Percentiles rank a stretch among this genome's conserved stretches.
Conservation (phyloP, 2,113 vertebrate genomes). For the Pseudopipra pipra region DNA sequence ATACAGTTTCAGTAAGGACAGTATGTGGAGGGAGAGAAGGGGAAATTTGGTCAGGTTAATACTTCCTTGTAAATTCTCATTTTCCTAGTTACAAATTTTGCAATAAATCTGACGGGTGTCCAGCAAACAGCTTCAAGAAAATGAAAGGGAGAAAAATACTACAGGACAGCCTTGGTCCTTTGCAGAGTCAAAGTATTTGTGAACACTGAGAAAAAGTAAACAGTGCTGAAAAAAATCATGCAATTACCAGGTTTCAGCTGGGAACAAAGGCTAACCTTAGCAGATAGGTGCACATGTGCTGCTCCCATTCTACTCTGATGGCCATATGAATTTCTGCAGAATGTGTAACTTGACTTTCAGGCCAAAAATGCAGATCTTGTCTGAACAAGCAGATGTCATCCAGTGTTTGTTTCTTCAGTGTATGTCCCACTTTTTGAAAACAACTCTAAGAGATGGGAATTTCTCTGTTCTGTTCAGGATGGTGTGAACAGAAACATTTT, state of each 20-base stretch:
- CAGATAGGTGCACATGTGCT: not conserved
- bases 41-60: not conserved
- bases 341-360: not conserved
- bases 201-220: not conserved
- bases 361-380: not conserved
- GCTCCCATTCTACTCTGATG: not conserved
- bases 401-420: not conserved
- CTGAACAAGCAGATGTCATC: not conserved
- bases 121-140: not conserved
- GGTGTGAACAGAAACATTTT: not conserved
- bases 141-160: not conserved
- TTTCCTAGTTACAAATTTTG: not conserved
- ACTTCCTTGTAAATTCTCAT: not conserved
- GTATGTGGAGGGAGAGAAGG: not conserved
- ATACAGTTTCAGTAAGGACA: not conserved
- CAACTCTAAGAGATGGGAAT: not conserved
- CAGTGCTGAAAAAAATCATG: not conserved
- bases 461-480: not conserved
- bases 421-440: not conserved
- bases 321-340: not conserved
- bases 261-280: not conserved
- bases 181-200: not conserved
- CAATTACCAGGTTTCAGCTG: not conserved
- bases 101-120: not conserved
- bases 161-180: not conserved